Conservation (phyloP, 2,888 invertebrate species). For the Cantharis rustica region DNA sequence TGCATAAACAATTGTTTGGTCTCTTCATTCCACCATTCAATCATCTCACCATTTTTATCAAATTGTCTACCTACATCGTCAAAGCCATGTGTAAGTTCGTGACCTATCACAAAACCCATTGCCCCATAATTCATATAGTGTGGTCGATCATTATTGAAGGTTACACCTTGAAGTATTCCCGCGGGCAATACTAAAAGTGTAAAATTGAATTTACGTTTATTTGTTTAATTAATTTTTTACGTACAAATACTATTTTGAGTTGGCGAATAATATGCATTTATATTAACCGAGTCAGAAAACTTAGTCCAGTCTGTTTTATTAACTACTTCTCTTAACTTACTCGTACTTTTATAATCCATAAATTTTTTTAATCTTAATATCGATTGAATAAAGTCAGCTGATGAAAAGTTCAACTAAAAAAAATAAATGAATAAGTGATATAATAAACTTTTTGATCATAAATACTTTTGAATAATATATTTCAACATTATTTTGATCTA, state of each 20-base stretch:
- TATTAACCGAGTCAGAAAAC: conserved; percentile 58
- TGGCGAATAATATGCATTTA: conserved; percentile 62
- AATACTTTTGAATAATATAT: conserved; percentile 72
- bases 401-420: conserved; percentile 53
- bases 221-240: conserved; percentile 34
- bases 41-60: conserved; percentile 19
- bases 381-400: conserved; percentile 18
- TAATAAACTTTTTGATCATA: conserved; percentile 32
- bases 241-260: conserved; percentile 63
- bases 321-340: conserved; percentile 59
- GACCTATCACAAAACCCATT: conserved; percentile 83
- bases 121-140: conserved; percentile 86
- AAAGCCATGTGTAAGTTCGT: conserved; percentile 86
- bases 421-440: background rate
- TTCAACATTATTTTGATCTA: conserved; percentile 54
- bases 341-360: conserved; percentile 57
- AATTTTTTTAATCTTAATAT: conserved; percentile 41
- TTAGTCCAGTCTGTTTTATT: conserved; percentile 62
- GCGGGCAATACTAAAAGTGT: conserved; percentile 78
- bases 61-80: conserved; percentile 52
- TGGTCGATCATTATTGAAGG: conserved; percentile 82
- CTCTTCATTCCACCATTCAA: conserved; percentile 17
- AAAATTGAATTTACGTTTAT: background rate
- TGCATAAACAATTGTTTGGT: conserved; percentile 4
- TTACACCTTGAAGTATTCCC: conserved; percentile 84